Percentiles rank a stretch among this genome's conserved stretches.
phyloP scores from a whole-genome alignment of 2,797 vertebrate genomes.

The Sebastiscus albofasciatus region DNA sequence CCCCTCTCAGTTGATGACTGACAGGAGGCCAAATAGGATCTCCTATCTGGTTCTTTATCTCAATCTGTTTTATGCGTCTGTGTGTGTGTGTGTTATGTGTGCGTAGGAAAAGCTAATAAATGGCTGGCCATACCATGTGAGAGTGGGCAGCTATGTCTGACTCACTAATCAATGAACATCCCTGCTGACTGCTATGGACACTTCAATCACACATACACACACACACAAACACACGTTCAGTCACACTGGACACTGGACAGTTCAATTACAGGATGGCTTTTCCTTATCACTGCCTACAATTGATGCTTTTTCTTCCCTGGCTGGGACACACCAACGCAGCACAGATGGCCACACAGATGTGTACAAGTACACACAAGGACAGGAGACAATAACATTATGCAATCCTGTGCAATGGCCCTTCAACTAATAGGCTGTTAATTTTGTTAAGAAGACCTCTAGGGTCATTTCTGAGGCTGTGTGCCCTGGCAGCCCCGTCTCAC shows the following conservation, averaged over 20 bases:
- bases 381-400: neutral
- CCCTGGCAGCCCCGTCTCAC: too few species aligned
- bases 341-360: constrained; percentile 29
- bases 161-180: constrained; percentile 33
- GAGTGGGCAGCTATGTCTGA: constrained; percentile 6
- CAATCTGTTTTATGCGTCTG: neutral
- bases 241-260: constrained; percentile 1
- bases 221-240: neutral
- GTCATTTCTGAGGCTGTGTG: neutral
- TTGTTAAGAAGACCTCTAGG: neutral
- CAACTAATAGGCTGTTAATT: neutral
- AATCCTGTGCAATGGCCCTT: neutral
- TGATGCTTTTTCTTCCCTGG: constrained; percentile 25
- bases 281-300: constrained; percentile 8
- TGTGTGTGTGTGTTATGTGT: neutral
- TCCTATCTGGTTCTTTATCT: neutral
- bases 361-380: neutral
- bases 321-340: neutral
- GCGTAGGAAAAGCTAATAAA: constrained; percentile 11
- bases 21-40: constrained; percentile 33
- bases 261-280: constrained; percentile 44
- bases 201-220: constrained; percentile 1
- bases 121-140: neutral
- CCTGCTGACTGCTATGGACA: constrained; percentile 15
- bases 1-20: constrained; percentile 4